Conservation (phyloP, 2,888 invertebrate genomes). For the Melinaea marsaeus region DNA sequence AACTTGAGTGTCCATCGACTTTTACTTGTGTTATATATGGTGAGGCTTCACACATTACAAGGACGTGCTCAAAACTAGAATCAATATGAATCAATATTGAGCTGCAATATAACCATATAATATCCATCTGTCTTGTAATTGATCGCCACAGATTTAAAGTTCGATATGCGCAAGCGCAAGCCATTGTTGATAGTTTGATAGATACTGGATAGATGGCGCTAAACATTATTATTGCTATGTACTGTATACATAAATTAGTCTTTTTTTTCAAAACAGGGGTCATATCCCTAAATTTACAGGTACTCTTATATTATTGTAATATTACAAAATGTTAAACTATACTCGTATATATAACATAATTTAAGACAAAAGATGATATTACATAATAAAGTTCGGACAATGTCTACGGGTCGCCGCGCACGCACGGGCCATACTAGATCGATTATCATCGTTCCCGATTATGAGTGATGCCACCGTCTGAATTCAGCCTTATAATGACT, state of each 20-base stretch:
- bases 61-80: no score
- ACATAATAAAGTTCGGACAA: no score
- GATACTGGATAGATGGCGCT: constrained; percentile 29
- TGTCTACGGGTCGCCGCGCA: constrained; percentile 4
- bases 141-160: no score
- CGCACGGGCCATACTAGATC: constrained; percentile 12
- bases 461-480: background rate
- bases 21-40: background rate
- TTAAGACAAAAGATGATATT: no score
- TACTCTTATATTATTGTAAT: no score
- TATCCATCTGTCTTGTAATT: no score
- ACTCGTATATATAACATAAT: no score
- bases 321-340: no score
- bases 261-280: background rate
- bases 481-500: constrained; percentile 6
- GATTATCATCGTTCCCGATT: constrained; percentile 1
- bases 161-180: constrained; percentile 10
- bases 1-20: background rate
- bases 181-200: constrained; percentile 20
- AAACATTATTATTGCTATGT: background rate
- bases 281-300: no score
- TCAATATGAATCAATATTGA: no score
- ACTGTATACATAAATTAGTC: background rate
- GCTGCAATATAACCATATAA: no score
- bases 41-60: no score